Conservation (phyloP, 2,797 vertebrate species). For the Bucorvus abyssinicus region DNA sequence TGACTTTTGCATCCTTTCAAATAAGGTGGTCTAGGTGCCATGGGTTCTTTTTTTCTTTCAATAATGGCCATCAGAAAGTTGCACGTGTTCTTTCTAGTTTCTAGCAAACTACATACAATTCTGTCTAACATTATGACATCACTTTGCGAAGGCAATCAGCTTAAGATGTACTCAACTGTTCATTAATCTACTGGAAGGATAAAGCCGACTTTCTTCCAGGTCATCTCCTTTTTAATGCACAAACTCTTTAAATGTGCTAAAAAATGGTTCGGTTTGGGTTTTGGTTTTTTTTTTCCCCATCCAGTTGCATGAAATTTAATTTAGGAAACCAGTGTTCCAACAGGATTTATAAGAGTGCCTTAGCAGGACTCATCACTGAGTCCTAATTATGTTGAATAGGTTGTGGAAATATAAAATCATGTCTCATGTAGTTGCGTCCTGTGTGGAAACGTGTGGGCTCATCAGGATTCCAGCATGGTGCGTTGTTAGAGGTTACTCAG, state of each 20-base stretch:
- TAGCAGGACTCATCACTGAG: background rate
- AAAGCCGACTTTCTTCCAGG: fast-evolving
- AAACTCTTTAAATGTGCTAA: background rate
- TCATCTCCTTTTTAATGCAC: background rate
- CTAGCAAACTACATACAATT: background rate
- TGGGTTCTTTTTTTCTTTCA: background rate
- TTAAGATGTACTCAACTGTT: background rate
- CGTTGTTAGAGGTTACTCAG: background rate
- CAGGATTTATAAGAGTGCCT: background rate
- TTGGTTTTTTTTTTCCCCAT: background rate
- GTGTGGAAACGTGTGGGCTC: background rate
- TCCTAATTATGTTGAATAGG: background rate
- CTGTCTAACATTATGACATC: background rate
- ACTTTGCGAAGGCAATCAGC: background rate
- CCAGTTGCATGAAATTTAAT: background rate
- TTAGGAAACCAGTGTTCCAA: background rate
- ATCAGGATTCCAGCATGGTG: background rate
- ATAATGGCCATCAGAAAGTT: background rate
- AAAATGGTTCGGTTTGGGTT: background rate
- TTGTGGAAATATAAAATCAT: background rate
- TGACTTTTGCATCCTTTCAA: background rate
- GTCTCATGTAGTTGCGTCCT: background rate
- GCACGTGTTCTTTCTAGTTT: background rate
- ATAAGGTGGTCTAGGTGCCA: background rate
- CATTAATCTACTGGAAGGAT: background rate